Conservation (phyloP, 2,113 vertebrate genomes). For the Corapipo altera region DNA sequence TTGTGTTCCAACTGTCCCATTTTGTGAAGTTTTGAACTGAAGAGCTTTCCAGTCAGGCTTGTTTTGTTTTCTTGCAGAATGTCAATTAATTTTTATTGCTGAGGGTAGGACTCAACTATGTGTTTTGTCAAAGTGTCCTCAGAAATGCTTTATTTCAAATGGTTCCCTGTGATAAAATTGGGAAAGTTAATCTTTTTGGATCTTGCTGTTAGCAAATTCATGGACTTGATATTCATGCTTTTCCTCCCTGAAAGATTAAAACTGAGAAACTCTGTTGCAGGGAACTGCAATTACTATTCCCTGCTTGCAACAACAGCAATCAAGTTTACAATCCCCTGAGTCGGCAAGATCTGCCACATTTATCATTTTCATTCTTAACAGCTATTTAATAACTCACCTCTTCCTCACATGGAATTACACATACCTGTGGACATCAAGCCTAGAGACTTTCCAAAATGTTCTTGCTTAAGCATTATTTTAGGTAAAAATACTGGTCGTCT, state of each 20-base stretch:
- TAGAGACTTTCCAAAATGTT: neutral
- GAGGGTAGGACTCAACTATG: neutral
- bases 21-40: neutral
- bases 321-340: conserved; percentile 32
- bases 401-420: neutral
- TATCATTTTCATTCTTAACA: conserved; percentile 47
- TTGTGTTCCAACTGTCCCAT: neutral
- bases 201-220: conserved; percentile 51
- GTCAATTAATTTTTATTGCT: conserved; percentile 26
- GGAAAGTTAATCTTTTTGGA: conserved; percentile 27
- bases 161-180: conserved; percentile 8
- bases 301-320: conserved; percentile 48
- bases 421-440: neutral
- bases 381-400: neutral
- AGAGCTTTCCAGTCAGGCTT: neutral
- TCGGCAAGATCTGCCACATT: neutral
- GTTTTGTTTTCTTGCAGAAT: conserved; percentile 1
- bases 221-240: conserved; percentile 38
- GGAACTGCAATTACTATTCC: conserved; percentile 45
- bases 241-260: conserved; percentile 38
- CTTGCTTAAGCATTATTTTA: neutral
- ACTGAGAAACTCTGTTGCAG: conserved; percentile 37
- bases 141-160: conserved; percentile 26
- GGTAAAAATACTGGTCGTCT: neutral
- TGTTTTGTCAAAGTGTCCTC: conserved; percentile 17